Base-by-base conservation (phyloP, 1,140 invertebrate genomes). In the Idris sp. region DNA sequence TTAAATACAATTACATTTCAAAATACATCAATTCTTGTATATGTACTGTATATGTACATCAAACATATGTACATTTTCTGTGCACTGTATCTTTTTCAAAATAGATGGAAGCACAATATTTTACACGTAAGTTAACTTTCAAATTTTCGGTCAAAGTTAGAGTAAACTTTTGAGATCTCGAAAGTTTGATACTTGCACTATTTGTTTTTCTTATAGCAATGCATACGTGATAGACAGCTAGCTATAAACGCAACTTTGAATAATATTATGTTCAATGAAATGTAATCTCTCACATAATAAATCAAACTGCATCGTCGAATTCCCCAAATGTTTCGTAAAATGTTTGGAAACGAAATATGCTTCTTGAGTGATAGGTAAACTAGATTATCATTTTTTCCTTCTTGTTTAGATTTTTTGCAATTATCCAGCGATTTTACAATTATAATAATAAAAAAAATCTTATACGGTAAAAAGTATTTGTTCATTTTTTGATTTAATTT, bases 91-190 rank as follows among this genome's bases (percentile, higher is more conserved):
- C 36, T 43, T 43, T 25, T 41, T 44, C 26, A 44, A 33, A 56
- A 14, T 46, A 33, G 13, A 4, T 46, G 18, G 44, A 44, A 46
- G 14, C 19, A 36, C 15, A 4, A 13, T 46, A 11, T 36, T 46
- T 59, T 35, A 59, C 41, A 31, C 28, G 26, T 6, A 36, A 59
- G 28, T 46, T 59, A 38, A 46, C 41, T 59, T 59, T 13, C 11
- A 28, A 59, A 41, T 36, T 59, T 59, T 46, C 14, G 30, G 30
- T 22, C 53, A 33, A 19, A 44, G 40, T 44, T 36, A n/a, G 38
- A 1, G 19, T 25, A 6, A 31, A 56, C 43, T 26, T 46, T 59
- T 40, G 4, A 15, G 40, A 26, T 46, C 30, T 31, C 40, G 30
- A 54, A 54, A 54, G 36, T 53, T 48, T 51, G 15, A 9, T 14